Conservation (phyloP, 2,113 vertebrate genomes). For the Copsychus sechellarum region DNA sequence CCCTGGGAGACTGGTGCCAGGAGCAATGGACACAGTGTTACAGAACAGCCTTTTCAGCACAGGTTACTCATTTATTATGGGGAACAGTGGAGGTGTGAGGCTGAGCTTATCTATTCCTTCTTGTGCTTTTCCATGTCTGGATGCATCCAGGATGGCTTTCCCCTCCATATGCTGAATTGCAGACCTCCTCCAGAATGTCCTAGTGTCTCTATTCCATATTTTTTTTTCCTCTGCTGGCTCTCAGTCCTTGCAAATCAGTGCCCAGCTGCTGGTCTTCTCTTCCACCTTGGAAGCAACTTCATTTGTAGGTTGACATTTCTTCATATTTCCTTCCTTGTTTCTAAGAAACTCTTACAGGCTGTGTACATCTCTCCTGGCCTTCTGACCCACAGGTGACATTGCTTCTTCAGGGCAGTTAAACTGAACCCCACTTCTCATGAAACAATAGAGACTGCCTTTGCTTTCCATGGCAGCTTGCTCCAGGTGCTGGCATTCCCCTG, state of each 20-base stretch:
- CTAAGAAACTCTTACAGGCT: not conserved
- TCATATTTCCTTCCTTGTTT: not conserved
- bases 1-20: not conserved
- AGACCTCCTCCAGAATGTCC: not conserved
- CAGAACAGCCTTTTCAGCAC: not conserved
- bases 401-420: not conserved
- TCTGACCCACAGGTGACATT: not conserved
- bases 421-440: not conserved
- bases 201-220: not conserved
- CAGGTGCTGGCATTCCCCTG: not conserved
- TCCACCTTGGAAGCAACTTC: not conserved
- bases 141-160: not conserved
- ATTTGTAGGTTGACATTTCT: not conserved
- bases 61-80: not conserved
- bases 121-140: not conserved
- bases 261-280: not conserved
- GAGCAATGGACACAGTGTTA: accelerated
- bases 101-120: not conserved
- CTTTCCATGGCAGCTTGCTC: not conserved
- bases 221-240: not conserved
- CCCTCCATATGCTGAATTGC: not conserved
- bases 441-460: not conserved
- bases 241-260: not conserved
- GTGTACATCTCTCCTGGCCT: not conserved
- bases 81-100: not conserved